Evolutionary conservation across 2,113 vertebrate genomes (phyloP), one percentile per base, ranked within the genome.

Genomic region (Gymnocephalus cernua): DNA sequence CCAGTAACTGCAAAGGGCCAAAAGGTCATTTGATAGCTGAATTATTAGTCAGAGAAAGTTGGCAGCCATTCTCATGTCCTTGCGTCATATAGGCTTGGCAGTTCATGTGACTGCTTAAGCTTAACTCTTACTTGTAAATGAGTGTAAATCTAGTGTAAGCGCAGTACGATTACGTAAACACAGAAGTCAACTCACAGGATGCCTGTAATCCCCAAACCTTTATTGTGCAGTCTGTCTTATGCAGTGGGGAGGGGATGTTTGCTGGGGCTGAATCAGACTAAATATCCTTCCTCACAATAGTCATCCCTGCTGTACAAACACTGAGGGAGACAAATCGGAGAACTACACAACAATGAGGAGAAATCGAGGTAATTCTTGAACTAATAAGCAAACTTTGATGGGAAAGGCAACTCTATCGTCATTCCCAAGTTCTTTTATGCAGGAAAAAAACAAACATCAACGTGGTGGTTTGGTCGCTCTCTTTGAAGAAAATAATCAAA

Each of bases 221-320:
- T 25, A 4, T 50, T 88, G 82, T 91, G 75, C 86, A 87, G 80
- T 80, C 64, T 69, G 77, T 86, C 53, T 88, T 15, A 78, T 85
- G 74, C 69, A 74, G 65, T 83, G 63, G 89, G 70, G 83, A 91
- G 84, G 84, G 88, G 92, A 93, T 86, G 89, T 91, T 86, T 92
- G 77, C 79, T 50, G 80, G 72, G 76, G 19, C 64, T 61, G 78
- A 84, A 88, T 91, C 79, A 94, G 91, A 93, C 91, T 91, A 95
- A 94, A 95, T 95, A 94, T 96, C 93, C 94, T 94, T 93, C 78
- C 82, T 91, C 74, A 89, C 89, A 88, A 89, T 85, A 74, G 85
- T 89, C 85, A 92, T 83, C 69, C 77, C 84, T 54, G 44, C 83
- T 91, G 91, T 86, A 85, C 66, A 95, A 95, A 95, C 91, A 94